Conservation (phyloP, 53 echinoderm and acorn worm genomes). For the Mesocentrotus franciscanus region DNA sequence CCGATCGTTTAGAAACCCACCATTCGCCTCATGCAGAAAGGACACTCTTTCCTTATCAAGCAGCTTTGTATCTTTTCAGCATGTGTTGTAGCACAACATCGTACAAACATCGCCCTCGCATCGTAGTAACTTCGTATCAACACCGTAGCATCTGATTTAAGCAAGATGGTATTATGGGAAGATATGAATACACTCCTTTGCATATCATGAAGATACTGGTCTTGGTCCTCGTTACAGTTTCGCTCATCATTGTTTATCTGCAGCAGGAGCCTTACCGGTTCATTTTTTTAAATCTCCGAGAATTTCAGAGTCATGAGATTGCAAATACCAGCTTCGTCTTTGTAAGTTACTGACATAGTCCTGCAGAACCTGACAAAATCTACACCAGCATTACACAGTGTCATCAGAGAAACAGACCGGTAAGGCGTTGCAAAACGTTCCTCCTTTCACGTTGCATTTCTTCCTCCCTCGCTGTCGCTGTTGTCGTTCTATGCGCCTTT, state of each 20-base stretch:
- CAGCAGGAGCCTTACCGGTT: background rate
- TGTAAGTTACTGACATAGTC: background rate
- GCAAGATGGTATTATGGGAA: background rate
- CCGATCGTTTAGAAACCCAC: background rate
- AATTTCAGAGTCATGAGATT: slow-evolving; percentile 12
- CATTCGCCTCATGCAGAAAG: slow-evolving; percentile 22
- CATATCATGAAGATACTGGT: slow-evolving; percentile 18
- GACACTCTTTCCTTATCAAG: background rate
- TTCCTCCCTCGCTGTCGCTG: background rate
- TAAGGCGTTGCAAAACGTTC: slow-evolving; percentile 50
- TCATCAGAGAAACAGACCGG: slow-evolving; percentile 40
- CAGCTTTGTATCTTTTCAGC: background rate
- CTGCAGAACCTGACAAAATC: background rate
- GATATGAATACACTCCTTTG: background rate
- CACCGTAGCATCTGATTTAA: background rate
- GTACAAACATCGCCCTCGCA: background rate
- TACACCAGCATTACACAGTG: background rate
- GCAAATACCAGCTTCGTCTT: background rate
- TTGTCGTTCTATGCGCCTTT: background rate
- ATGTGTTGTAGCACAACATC: background rate
- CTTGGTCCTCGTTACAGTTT: background rate
- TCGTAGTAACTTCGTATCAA: background rate
- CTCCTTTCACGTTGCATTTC: background rate
- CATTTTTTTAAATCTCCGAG: background rate
- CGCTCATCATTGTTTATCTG: background rate